Evolutionary conservation across 2,797 vertebrate genomes (phyloP).

Genomic region (Bovichtus variegatus): DNA sequence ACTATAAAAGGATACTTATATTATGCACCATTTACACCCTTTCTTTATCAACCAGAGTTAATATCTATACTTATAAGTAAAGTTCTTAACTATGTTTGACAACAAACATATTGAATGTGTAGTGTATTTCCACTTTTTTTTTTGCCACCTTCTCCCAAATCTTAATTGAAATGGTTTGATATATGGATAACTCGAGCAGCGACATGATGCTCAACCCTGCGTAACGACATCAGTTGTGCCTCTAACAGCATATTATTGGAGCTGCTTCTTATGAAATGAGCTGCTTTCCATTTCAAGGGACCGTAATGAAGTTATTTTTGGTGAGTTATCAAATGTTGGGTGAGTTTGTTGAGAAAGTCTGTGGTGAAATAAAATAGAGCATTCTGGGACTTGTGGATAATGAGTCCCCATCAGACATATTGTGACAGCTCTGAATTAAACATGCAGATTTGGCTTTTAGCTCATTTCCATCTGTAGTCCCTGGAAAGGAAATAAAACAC

Average conservation of each 20-base stretch:
- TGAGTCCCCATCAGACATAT: conserved; percentile 17
- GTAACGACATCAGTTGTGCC: background rate
- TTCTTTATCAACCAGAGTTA: too few relatives aligned
- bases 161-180: background rate
- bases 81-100: too few relatives aligned
- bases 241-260: background rate
- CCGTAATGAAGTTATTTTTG: conserved; percentile 40
- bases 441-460: too few relatives aligned
- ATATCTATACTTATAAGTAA: too few relatives aligned
- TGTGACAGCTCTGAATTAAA: conserved; percentile 13
- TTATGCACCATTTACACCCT: too few relatives aligned
- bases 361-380: conserved; percentile 10
- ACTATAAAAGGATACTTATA: background rate
- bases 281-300: conserved; percentile 46
- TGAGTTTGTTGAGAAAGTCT: background rate
- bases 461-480: too few relatives aligned
- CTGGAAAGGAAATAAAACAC: too few relatives aligned
- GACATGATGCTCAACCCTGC: background rate
- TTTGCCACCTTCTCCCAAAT: background rate
- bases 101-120: background rate
- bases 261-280: conserved; percentile 17
- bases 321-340: conserved; percentile 17
- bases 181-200: background rate
- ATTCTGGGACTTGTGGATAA: conserved; percentile 23
- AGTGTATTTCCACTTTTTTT: background rate